These are phyloP conservation scores for Tillus elongatus DNA, from an alignment of 2,888 invertebrate genomes.

Conservation along the genomic window DNA sequence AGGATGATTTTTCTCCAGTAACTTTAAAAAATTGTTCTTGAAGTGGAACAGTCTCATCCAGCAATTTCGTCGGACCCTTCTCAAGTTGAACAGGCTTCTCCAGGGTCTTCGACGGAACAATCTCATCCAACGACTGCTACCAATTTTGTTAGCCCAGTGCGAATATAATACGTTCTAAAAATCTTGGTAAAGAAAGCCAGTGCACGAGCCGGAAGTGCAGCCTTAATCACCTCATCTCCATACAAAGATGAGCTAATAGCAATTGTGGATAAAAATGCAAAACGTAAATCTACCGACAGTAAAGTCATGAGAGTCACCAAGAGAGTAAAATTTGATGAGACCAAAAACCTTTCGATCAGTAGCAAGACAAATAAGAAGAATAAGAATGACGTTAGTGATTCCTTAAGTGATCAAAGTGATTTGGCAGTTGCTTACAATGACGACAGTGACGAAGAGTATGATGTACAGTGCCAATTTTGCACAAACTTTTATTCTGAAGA, in stretches of 20 bases:
- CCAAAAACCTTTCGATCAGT: no score
- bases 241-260: slow-evolving; percentile 2
- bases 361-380: neutral
- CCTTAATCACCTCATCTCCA: slow-evolving; percentile 2
- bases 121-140: slow-evolving; percentile 1
- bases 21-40: neutral
- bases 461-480: neutral
- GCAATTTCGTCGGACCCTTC: neutral
- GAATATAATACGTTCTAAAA: neutral
- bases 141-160: slow-evolving; percentile 1
- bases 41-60: slow-evolving; percentile 2
- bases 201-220: slow-evolving; percentile 4
- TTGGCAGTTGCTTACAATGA: slow-evolving; percentile 2
- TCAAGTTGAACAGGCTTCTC: slow-evolving; percentile 4
- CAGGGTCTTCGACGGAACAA: slow-evolving; percentile 1
- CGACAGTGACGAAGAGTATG: slow-evolving; percentile 1
- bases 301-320: slow-evolving; percentile 1
- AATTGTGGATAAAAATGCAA: neutral
- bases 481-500: slow-evolving; percentile 2
- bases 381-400: neutral
- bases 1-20: no score
- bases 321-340: slow-evolving; percentile 1
- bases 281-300: slow-evolving; percentile 3
- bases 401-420: slow-evolving; percentile 2
- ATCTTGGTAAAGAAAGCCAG: neutral